Percentiles rank a stretch among this genome's conserved stretches.
These are phyloP conservation scores for Baryphthengus martii DNA, from an alignment of 2,113 vertebrate genomes.

Conservation along the genomic window DNA sequence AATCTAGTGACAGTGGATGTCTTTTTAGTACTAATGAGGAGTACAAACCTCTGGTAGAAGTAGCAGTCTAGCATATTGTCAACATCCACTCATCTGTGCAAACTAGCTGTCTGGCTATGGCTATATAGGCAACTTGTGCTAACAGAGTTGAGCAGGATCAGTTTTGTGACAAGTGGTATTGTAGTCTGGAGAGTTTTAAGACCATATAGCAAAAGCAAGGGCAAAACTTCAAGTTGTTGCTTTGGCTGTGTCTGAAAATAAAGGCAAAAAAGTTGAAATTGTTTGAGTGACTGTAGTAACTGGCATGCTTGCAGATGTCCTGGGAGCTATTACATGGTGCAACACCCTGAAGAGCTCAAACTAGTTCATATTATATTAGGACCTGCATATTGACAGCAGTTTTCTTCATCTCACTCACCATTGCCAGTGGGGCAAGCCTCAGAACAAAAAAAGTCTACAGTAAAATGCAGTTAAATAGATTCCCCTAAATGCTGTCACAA, in stretches of 20 bases:
- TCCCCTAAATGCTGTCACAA: rapidly evolving
- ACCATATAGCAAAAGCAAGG: background rate
- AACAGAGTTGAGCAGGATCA: background rate
- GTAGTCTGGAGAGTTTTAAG: background rate
- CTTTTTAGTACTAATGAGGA: background rate
- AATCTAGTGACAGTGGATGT: background rate
- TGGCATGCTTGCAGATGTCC: background rate
- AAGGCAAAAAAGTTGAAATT: background rate
- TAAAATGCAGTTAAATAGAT: background rate
- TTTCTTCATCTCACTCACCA: background rate
- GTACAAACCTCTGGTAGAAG: background rate
- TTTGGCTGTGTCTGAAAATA: background rate
- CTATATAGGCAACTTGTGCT: background rate
- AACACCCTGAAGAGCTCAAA: background rate
- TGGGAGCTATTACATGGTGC: rapidly evolving
- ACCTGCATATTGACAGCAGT: background rate
- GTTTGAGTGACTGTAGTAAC: background rate
- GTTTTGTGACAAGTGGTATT: background rate
- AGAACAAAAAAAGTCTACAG: background rate
- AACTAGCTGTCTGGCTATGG: background rate
- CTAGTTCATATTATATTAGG: background rate
- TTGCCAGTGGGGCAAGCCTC: background rate
- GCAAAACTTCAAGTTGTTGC: background rate
- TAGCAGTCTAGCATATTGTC: background rate
- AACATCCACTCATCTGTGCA: background rate